Evolutionary conservation across 2,797 vertebrate genomes (phyloP), one percentile per base, ranked within the genome.

Genomic region (Poliocrania exsul): DNA sequence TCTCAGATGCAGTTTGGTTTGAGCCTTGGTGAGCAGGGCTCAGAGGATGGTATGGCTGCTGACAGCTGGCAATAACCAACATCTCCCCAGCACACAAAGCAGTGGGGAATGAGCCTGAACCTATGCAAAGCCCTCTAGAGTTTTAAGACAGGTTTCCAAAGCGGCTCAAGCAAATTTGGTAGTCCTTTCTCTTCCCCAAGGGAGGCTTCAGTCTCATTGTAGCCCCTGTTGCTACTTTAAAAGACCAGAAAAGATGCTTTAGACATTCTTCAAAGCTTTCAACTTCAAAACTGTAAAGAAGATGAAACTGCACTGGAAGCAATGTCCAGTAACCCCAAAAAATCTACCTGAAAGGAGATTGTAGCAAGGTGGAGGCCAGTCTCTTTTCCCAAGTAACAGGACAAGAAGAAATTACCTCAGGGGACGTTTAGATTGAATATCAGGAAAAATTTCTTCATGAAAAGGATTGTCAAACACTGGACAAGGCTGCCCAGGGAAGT

Each of bases 1-100:
- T 40, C 56, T 33, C 31, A 7, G 33, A 13, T 0, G 15, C 0
- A 0, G 25, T 18, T 35, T 38, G n/a, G 9, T 44, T 58, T 17
- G 35, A 70, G 37, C 28, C n/a, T 60, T 14, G 14, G 16, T 25
- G 20, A 50, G 70, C 28, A 37, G 17, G 6, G 28, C 31, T 31
- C 28, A 13, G 24, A 57, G 31, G 8, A 18, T 10, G 18, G 24
- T 7, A 3, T 2, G 60, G 44, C 70, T 38, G 13, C 58, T 29
- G 37, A 61, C 19, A 61, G 26, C 37, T 38, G 28, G 9, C 35
- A 64, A 31, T 44, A 64, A 35, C 44, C 72, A 78, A 53, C 44
- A 28, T 13, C 46, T 62, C 16, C 9, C 72, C 40, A 16, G n/a
- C 0, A 2, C 16, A 24, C 18, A 53, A n/a, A 75, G 26, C 16